Percentiles rank a stretch among this genome's conserved stretches.
Evolutionary conservation across 2,113 vertebrate species (phyloP).

Genomic region (Emydocephalus ijimae): DNA sequence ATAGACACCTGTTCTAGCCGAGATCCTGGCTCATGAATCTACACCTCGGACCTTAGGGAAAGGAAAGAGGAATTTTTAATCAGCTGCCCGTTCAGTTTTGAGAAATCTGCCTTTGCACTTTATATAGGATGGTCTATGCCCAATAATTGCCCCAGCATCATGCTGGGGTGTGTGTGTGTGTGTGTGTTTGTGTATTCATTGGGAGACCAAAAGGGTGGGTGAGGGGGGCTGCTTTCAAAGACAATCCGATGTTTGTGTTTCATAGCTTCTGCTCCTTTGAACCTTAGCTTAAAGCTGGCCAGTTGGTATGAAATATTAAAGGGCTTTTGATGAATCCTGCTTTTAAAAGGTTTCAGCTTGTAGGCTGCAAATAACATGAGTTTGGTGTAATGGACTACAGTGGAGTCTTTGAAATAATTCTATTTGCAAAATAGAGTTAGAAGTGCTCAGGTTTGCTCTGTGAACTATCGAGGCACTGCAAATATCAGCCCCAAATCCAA

Average conservation of each 20-base stretch:
- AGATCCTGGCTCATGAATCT: conserved; percentile 82
- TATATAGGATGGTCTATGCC: conserved; percentile 57
- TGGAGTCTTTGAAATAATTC: background rate
- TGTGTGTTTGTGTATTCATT: conserved; percentile 45
- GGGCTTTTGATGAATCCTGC: background rate
- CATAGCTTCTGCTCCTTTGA: conserved; percentile 27
- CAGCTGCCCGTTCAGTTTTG: conserved; percentile 75
- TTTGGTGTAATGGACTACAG: background rate
- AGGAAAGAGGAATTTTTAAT: conserved; percentile 81
- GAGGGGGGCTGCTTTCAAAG: conserved; percentile 34
- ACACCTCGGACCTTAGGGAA: conserved; percentile 92
- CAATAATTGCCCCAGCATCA: conserved; percentile 53
- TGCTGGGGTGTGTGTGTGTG: conserved; percentile 24
- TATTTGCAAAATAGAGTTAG: background rate
- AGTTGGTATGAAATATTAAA: background rate
- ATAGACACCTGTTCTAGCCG: conserved; percentile 87
- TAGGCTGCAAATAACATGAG: background rate
- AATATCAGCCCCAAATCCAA: background rate
- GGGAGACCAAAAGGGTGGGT: conserved; percentile 53
- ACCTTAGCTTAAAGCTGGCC: background rate
- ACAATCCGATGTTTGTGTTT: background rate
- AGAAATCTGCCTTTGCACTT: conserved; percentile 53
- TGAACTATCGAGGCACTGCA: background rate
- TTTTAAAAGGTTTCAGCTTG: background rate
- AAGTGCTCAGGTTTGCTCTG: background rate